Base-by-base conservation (phyloP, 2,797 vertebrate species). In the Artibeus jamaicensis region DNA sequence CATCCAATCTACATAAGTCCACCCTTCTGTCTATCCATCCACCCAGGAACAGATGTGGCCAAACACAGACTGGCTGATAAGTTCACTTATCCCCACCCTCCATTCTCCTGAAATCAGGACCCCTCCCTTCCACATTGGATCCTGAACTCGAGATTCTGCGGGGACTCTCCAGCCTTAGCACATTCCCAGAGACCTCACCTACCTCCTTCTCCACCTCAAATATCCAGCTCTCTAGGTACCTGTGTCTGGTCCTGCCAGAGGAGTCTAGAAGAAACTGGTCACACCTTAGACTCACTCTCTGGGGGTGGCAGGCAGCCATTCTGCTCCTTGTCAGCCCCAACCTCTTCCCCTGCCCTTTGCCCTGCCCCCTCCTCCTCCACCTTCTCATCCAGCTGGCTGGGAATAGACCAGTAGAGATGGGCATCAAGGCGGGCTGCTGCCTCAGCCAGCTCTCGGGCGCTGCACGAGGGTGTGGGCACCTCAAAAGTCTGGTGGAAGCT, bases 391-490 rank as follows among this genome's bases (percentile, higher is more conserved):
- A 99, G 98, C 78, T 98, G 98, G 98, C 99, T 99, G 97, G 99
- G 99, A 97, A 99, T 99, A 39, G 99, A 99, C 99, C 99, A 99
- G 98, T 99, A 99, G 55, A 99, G 99, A 97, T 99, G 99, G 96
- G 99, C 99, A 0, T 99, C 99, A 0, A 99, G 98, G 67, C 99
- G 98, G 81, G 99, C 99, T 0, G 99, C 98, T 0, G 99, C 98
- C 98, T 99, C 98, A 9, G 99, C 99, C 85, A 99, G 98, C 92
- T 99, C 99, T 39, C 99, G 98, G 2, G 99, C 99, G 0, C 99
- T 99, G 98, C 99, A 99, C 21, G 98, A 98, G 32, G 99, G 99
- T 0, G 99, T 99, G 98, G 98, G 98, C 97, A 99, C 99, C 98
- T 99, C 99, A 79, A 99, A 99, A 0, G 99, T 99, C 97, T 99